phyloP scores from a whole-genome alignment of 2,888 invertebrate genomes.

The Julus scanicus region DNA sequence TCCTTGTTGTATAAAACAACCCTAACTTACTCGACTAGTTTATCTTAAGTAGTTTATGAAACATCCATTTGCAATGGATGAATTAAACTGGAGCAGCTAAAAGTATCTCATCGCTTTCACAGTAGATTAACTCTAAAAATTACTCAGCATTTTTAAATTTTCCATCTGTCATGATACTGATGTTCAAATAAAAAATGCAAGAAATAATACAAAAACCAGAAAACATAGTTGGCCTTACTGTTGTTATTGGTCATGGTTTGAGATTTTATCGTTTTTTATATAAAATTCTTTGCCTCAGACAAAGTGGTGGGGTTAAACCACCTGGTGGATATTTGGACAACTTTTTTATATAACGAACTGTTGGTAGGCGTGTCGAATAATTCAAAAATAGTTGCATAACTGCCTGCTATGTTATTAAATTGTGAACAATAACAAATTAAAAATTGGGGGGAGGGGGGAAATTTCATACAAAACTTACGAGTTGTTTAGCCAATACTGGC shows the following conservation, averaged over 20 bases:
- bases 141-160: neutral
- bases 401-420: neutral
- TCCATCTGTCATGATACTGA: neutral
- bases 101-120: neutral
- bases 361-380: neutral
- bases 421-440: neutral
- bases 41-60: neutral
- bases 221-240: neutral
- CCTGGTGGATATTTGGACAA: constrained; percentile 14
- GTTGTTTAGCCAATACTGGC: constrained; percentile 39
- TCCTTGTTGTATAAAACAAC: neutral
- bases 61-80: neutral
- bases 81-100: neutral
- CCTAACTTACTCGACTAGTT: neutral
- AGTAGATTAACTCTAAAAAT: neutral
- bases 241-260: neutral
- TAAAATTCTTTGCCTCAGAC: neutral
- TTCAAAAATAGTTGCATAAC: neutral
- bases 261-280: neutral
- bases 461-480: constrained; percentile 18
- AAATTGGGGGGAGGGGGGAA: neutral
- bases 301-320: neutral
- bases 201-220: neutral
- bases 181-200: neutral
- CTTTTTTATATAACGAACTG: neutral